phyloP scores from a whole-genome alignment of 2,888 invertebrate genomes.

The Neoitamus cyanurus region DNA sequence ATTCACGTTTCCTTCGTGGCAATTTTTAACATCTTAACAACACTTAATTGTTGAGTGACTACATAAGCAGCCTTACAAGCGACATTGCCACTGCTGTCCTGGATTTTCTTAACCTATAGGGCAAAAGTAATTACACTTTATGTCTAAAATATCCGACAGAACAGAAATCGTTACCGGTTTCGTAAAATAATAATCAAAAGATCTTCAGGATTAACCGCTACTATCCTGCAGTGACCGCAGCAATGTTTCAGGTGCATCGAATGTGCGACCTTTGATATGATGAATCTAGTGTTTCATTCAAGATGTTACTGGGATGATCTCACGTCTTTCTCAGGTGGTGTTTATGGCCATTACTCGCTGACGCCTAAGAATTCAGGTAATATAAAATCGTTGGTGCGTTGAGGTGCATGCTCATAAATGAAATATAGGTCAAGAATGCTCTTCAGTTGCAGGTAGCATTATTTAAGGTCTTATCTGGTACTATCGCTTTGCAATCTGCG shows the following conservation, averaged over 20 bases:
- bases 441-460: background rate
- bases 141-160: background rate
- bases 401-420: background rate
- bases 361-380: background rate
- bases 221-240: background rate
- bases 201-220: background rate
- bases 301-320: background rate
- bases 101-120: no score
- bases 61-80: no score
- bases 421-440: constrained; percentile 20
- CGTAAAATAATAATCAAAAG: background rate
- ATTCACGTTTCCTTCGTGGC: no score
- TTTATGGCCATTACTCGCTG: background rate
- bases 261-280: background rate
- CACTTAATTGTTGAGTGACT: no score
- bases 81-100: no score
- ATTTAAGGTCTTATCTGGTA: background rate
- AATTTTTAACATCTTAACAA: no score
- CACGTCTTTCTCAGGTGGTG: background rate
- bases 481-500: background rate
- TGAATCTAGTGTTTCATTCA: background rate
- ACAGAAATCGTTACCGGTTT: background rate
- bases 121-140: no score
- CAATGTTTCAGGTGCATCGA: background rate
- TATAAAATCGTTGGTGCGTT: constrained; percentile 18